phyloP scores from a whole-genome alignment of 2,113 vertebrate species.

The Gorsachius goisagi region DNA sequence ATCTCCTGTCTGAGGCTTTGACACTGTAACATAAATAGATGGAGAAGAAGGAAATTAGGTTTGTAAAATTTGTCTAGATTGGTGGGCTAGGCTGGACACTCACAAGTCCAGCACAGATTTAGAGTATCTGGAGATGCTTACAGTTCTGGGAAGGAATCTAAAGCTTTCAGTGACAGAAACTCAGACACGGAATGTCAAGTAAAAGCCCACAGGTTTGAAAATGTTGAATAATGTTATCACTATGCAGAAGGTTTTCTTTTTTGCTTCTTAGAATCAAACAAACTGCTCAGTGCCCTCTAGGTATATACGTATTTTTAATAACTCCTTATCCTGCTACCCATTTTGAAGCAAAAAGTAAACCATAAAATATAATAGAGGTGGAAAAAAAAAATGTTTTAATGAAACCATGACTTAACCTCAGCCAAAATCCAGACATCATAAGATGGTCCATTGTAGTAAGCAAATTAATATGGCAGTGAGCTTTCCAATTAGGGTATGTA shows the following conservation, averaged over 20 bases:
- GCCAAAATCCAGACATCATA: conserved; percentile 10
- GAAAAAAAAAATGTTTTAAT: conserved; percentile 32
- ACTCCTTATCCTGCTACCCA: neutral
- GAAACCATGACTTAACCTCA: conserved; percentile 25
- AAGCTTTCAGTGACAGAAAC: neutral
- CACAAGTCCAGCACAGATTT: neutral
- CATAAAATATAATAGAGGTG: neutral
- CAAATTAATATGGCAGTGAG: conserved; percentile 57
- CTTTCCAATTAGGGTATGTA: conserved; percentile 58
- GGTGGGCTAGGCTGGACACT: neutral
- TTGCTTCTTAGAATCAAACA: neutral
- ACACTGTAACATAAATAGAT: neutral
- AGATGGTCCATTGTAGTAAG: conserved; percentile 54
- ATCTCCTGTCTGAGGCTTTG: neutral
- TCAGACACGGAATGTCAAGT: neutral
- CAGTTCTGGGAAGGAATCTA: neutral
- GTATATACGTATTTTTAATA: neutral
- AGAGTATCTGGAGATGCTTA: neutral
- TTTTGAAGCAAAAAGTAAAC: neutral
- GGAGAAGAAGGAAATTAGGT: neutral
- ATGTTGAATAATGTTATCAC: neutral
- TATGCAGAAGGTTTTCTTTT: neutral
- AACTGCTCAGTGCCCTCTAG: neutral
- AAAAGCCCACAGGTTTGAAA: neutral
- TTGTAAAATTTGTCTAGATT: neutral